Percentiles rank a stretch among this genome's conserved stretches.
These are phyloP conservation scores for Phaonia tiefii DNA, from an alignment of 2,888 invertebrate species.

Conservation along the genomic window DNA sequence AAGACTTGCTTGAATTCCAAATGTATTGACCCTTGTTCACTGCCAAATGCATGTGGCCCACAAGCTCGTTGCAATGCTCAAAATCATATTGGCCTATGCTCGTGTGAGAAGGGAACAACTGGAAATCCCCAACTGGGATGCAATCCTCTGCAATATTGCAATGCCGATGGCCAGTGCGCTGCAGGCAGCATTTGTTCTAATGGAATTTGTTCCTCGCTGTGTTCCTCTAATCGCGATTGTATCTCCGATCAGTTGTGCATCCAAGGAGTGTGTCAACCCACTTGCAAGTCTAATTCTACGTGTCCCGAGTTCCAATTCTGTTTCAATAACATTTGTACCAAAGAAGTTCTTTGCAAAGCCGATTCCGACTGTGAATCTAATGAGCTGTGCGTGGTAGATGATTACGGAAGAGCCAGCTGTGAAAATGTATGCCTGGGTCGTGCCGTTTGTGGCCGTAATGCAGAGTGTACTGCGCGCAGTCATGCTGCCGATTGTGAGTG, in stretches of 20 bases:
- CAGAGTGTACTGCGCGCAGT: constrained; percentile 87
- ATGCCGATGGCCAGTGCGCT: constrained; percentile 89
- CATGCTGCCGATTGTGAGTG: constrained; percentile 90
- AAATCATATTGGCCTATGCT: constrained; percentile 91
- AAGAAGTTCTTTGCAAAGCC: constrained; percentile 88
- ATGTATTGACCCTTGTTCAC: constrained; percentile 90
- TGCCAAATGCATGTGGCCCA: constrained; percentile 91
- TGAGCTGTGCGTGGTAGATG: constrained; percentile 86
- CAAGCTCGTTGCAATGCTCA: constrained; percentile 88
- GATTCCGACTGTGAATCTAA: constrained; percentile 87
- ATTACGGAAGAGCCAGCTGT: constrained; percentile 89
- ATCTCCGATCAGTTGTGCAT: constrained; percentile 92
- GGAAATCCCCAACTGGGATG: constrained; percentile 94
- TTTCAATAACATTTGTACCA: constrained; percentile 90
- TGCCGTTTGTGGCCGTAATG: constrained; percentile 90
- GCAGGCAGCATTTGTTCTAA: constrained; percentile 91
- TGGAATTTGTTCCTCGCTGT: constrained; percentile 89
- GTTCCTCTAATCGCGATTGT: constrained; percentile 91
- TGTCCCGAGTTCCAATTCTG: constrained; percentile 94
- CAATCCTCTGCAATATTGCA: constrained; percentile 90
- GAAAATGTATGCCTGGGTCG: constrained; percentile 87
- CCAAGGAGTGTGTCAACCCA: constrained; percentile 91
- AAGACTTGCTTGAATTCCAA: constrained; percentile 89
- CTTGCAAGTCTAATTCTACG: constrained; percentile 89
- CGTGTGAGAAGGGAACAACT: constrained; percentile 91